Base-by-base conservation (phyloP, 2,888 invertebrate genomes). In the Epicampocera succincta region DNA sequence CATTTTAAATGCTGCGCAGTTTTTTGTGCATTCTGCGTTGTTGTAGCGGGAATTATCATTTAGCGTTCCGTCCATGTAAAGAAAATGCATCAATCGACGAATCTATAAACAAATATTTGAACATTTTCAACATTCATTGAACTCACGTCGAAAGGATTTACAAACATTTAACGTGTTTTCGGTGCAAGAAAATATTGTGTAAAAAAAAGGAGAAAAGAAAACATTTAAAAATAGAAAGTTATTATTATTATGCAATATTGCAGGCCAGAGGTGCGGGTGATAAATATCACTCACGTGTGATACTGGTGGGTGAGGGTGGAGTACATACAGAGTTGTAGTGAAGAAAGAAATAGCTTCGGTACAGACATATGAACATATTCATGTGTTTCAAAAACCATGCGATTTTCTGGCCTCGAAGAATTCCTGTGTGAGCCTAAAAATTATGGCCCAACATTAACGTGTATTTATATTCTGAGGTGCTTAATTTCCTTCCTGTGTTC, bases 121-220 rank as follows among this genome's bases (percentile, higher is more conserved):
- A 85, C 87, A 87, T 84, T 85, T 85, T 84, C 87, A 83, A 85
- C 86, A 87, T 85, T 85, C 85, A 83, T 48, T 71, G 60, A 75
- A 83, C 85, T 88, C 89, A 88, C 88, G 89, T 89, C 80, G 87
- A 88, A 88, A 85, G 89, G 87, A 89, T 89, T 89, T 88, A 54
- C 61, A 68, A 65, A 74, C 42, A 52, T 54, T 77, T 65, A 65
- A 52, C 17, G 40, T 54, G 21, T 52, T 58, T 58, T 63, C 40
- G 15, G 9, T 3, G 2, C 12, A 80, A 63, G 61, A 52, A 48
- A 44, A 19, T 0, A n/a, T 42, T 6, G 4, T 58, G 2, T n/a
- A 76, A 71, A 65, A 38, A 25, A n/a, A n/a, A n/a, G n/a, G n/a
- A n/a, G n/a, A n/a, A n/a, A n/a, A n/a, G n/a, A n/a, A n/a, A 13